Evolutionary conservation across 1,140 invertebrate species (phyloP).

Genomic region (Aplysia californica): DNA sequence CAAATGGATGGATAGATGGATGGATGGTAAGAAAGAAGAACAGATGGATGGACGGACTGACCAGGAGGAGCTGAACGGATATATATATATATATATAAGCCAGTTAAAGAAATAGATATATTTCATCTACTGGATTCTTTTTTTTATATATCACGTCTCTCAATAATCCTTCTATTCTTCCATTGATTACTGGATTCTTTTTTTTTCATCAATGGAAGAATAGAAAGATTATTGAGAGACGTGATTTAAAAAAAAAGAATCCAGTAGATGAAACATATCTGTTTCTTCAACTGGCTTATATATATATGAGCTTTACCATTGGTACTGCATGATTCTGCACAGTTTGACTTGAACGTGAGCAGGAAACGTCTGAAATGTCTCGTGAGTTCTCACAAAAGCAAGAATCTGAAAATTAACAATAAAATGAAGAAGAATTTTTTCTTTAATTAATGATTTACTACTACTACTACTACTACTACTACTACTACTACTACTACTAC

Average conservation of each 20-base stretch:
- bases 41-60: no score
- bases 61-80: no score
- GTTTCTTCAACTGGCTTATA: not conserved
- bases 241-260: not conserved
- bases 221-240: not conserved
- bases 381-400: conserved; percentile 45
- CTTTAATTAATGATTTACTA: no score
- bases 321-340: conserved; percentile 50
- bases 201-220: not conserved
- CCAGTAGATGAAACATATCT: not conserved
- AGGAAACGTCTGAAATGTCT: conserved; percentile 54
- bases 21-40: no score
- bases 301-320: conserved; percentile 38
- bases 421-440: no score
- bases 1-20: no score
- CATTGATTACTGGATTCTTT: no score
- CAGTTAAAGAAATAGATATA: not conserved
- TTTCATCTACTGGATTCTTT: not conserved
- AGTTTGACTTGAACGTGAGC: conserved; percentile 45
- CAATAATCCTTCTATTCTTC: not conserved
- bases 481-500: no score
- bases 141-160: not conserved
- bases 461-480: no score
- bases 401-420: conserved; percentile 52
- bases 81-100: not conserved